These are phyloP conservation scores for Oostethus manadensis DNA, from an alignment of 2,113 vertebrate genomes.

Conservation along the genomic window DNA sequence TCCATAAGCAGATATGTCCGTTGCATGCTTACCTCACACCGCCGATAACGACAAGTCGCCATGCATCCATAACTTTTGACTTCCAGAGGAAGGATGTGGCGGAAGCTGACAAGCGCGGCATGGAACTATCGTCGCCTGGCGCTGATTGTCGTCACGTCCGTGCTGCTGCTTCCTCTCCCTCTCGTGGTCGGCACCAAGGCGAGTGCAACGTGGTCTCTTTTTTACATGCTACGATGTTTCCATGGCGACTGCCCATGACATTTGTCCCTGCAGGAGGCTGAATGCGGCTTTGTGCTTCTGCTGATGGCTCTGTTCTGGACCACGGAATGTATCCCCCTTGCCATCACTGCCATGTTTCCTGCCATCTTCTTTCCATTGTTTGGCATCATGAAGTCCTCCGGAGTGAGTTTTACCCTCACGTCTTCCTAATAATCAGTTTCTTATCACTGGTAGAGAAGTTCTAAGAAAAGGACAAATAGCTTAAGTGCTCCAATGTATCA, in stretches of 20 bases:
- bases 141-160: conserved; percentile 11
- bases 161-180: conserved; percentile 45
- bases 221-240: no score
- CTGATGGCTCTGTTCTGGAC: conserved; percentile 85
- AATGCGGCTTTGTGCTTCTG: conserved; percentile 82
- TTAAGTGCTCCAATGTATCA: no score
- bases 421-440: no score
- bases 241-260: background rate
- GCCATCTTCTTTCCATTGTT: conserved; percentile 83
- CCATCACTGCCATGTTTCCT: conserved; percentile 83
- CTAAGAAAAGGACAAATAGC: no score
- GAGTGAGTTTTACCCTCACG: conserved; percentile 50
- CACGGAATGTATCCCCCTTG: conserved; percentile 82
- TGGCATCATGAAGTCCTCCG: conserved; percentile 82
- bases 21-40: no score
- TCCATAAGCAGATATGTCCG: no score
- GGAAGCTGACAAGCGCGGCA: background rate
- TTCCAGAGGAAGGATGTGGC: conserved; percentile 11
- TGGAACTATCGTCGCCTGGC: conserved; percentile 24
- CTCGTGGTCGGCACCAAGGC: conserved; percentile 36
- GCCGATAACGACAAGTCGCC: background rate
- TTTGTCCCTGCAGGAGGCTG: conserved; percentile 73
- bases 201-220: background rate
- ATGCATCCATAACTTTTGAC: background rate
- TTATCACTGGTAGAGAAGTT: no score